phyloP scores from a whole-genome alignment of 2,888 invertebrate species.

The Salpingus planirostris region DNA sequence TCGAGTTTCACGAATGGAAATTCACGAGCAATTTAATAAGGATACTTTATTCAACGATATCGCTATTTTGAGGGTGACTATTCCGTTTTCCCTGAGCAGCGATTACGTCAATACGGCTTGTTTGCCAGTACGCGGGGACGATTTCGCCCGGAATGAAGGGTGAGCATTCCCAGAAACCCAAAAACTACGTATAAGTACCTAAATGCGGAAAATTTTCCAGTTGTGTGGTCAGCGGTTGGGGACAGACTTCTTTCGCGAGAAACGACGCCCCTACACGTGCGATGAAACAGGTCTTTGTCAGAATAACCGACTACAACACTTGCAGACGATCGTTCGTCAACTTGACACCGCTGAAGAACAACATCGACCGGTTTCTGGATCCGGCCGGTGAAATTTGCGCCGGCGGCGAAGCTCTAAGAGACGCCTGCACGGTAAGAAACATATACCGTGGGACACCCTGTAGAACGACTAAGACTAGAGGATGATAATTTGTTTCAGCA shows the following conservation, averaged over 20 bases:
- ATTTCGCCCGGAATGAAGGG: constrained; percentile 20
- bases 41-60: constrained; percentile 72
- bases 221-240: constrained; percentile 79
- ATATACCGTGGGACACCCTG: background rate
- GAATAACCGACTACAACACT: constrained; percentile 52
- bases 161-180: constrained; percentile 1
- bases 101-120: constrained; percentile 55
- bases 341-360: constrained; percentile 23
- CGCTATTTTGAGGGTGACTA: constrained; percentile 63
- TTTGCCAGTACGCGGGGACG: constrained; percentile 42
- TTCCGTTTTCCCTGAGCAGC: constrained; percentile 48
- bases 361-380: constrained; percentile 33
- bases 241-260: constrained; percentile 61
- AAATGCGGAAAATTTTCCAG: constrained; percentile 25
- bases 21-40: constrained; percentile 58
- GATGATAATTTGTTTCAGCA: constrained; percentile 46
- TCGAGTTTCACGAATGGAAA: constrained; percentile 20
- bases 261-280: constrained; percentile 44
- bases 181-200: background rate
- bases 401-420: constrained; percentile 30
- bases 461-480: too few relatives aligned
- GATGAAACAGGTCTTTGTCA: constrained; percentile 67
- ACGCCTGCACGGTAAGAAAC: constrained; percentile 32
- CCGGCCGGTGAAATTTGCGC: constrained; percentile 33
- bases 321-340: constrained; percentile 29